A percentile compares a stretch with the other conserved stretches of the same genome.
These are phyloP conservation scores for Brachionus manjavacas DNA, from an alignment of 1,140 invertebrate species.

Conservation along the genomic window DNA sequence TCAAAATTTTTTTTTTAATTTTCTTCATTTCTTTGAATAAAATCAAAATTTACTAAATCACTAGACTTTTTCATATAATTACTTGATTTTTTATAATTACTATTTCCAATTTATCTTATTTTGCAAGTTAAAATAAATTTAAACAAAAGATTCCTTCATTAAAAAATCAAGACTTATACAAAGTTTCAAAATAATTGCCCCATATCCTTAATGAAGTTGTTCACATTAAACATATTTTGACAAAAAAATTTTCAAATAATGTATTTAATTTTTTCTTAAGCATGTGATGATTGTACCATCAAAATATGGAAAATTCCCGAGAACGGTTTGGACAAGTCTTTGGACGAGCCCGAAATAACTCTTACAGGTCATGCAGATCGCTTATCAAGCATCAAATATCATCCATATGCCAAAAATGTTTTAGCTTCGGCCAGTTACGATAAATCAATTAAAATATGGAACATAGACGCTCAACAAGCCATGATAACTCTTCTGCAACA, in stretches of 20 bases:
- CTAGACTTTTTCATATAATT: too few species aligned
- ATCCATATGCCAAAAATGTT: conserved; percentile 77
- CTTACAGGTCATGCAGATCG: conserved; percentile 76
- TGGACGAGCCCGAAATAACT: conserved; percentile 62
- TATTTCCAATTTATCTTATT: too few species aligned
- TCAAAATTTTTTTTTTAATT: too few species aligned
- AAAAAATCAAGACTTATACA: too few species aligned
- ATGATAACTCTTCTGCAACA: conserved; percentile 58
- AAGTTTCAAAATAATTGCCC: too few species aligned
- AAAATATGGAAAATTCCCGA: conserved; percentile 72
- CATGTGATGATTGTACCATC: conserved; percentile 80
- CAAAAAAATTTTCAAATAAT: not conserved
- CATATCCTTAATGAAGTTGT: too few species aligned
- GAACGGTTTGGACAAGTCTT: conserved; percentile 68
- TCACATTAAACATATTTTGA: not conserved
- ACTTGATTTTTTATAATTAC: too few species aligned
- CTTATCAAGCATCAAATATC: conserved; percentile 82
- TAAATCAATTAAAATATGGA: conserved; percentile 79
- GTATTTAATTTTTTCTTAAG: not conserved
- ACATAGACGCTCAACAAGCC: conserved; percentile 55
- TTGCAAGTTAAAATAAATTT: too few species aligned
- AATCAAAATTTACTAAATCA: too few species aligned
- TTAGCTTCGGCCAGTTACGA: conserved; percentile 80
- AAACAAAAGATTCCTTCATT: too few species aligned
- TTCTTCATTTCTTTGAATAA: too few species aligned